A percentile compares a stretch with the other conserved stretches of the same genome.
Evolutionary conservation across 2,888 invertebrate genomes (phyloP).

Genomic region (Fragum sueziense): DNA sequence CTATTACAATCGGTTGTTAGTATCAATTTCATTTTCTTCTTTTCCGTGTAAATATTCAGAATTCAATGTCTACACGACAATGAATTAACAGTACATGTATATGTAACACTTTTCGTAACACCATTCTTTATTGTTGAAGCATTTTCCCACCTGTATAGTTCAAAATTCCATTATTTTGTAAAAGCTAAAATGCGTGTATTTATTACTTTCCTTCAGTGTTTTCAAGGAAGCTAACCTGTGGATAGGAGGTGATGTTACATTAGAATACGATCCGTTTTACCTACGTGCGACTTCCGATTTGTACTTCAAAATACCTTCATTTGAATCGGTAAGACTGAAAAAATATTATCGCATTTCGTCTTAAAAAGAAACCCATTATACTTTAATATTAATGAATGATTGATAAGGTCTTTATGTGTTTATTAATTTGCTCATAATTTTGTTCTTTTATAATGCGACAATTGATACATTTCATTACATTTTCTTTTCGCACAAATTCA

Average conservation of each 20-base stretch:
- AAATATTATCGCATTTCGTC: no score
- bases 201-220: background rate
- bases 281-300: background rate
- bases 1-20: no score
- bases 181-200: background rate
- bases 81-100: background rate
- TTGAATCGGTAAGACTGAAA: background rate
- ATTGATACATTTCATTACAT: background rate
- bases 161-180: background rate
- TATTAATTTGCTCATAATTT: background rate
- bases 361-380: no score
- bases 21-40: no score
- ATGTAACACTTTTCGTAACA: background rate
- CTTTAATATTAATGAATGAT: background rate
- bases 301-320: slow-evolving; percentile 17
- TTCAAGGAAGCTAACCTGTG: slow-evolving; percentile 9
- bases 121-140: background rate
- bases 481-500: background rate
- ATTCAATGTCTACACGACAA: background rate
- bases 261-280: background rate
- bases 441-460: background rate
- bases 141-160: background rate
- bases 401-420: background rate
- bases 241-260: slow-evolving; percentile 25
- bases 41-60: background rate